Base-by-base conservation (phyloP, 2,113 vertebrate genomes). In the Cynopterus brachyotis region DNA sequence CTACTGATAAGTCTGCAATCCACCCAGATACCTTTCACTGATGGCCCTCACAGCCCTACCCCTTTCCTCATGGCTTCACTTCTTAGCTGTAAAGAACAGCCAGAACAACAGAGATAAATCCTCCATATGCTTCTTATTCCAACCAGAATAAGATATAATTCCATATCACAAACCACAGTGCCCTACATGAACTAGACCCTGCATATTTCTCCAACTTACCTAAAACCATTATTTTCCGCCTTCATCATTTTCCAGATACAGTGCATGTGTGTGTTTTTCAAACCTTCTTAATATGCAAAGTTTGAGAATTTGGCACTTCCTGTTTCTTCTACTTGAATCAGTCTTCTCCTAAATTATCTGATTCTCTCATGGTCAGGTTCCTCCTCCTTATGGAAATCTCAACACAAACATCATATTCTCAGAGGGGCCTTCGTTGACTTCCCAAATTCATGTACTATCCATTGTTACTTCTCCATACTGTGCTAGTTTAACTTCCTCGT, bases 131-230 rank as follows among this genome's bases (percentile, higher is more conserved):
- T 64, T 84, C 55, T 15, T 45, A 16, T 24, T 80, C 11, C 17
- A 80, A 70, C 30, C 60, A 69, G 45, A 45, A 64, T 45, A n/a
- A 50, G 42, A 67, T 4, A 35, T 37, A 62, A 81, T 26, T 30
- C 10, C 37, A 0, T 11, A 15, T 59, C 3, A 69, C 1, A 9
- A 1, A 5, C 28, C 30, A 20, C n/a, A 9, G 15, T 13, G 0
- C 5, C 32, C 47, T 53, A 17, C 5, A 26, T 79, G 26, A 85
- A 6, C 32, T 55, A 55, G 19, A 6, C 8, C 22, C 26, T 93
- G 9, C 2, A 0, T 80, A 45, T 60, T 59, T 91, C 57, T 90
- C 12, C 50, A 62, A 17, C 9, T 85, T 5, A 57, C 45, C n/a
- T 62, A 17, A 81, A 70, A 26, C 24, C 40, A 45, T 3, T 42